Conservation (phyloP, 2,888 invertebrate genomes). For the Rhagonycha fulva region DNA sequence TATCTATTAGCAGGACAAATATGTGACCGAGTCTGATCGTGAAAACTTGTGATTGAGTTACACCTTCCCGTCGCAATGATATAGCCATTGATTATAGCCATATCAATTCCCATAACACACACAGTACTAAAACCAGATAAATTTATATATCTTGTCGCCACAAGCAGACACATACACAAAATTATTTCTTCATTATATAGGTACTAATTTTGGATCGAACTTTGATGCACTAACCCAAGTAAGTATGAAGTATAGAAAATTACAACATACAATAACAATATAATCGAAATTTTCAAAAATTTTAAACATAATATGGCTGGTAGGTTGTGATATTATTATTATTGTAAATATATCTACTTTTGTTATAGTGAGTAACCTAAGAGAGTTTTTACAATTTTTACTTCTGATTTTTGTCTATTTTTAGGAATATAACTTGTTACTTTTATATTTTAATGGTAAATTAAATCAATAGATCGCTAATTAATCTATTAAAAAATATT, state of each 20-base stretch:
- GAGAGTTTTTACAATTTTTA: no score
- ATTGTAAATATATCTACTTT: no score
- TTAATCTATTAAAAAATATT: no score
- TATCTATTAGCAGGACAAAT: slow-evolving; percentile 51
- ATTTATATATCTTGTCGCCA: slow-evolving; percentile 25
- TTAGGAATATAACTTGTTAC: no score
- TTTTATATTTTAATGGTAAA: no score
- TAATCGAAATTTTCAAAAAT: no score
- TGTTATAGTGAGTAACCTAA: no score
- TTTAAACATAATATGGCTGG: no score
- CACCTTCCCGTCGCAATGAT: slow-evolving; percentile 41
- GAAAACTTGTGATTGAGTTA: slow-evolving; percentile 54
- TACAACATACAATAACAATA: slow-evolving; percentile 9
- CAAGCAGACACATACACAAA: slow-evolving; percentile 7
- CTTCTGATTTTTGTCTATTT: no score
- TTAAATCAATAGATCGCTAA: no score
- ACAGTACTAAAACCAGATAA: slow-evolving; percentile 27
- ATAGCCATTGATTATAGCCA: slow-evolving; percentile 49
- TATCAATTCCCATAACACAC: slow-evolving; percentile 45
- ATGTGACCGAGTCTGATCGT: slow-evolving; percentile 46
- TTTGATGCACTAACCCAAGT: not conserved
- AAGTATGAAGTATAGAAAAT: no score
- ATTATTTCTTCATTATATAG: slow-evolving; percentile 22
- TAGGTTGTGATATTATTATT: no score
- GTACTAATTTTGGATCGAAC: slow-evolving; percentile 13